phyloP scores from a whole-genome alignment of 2,113 vertebrate species.

The Parus major region DNA sequence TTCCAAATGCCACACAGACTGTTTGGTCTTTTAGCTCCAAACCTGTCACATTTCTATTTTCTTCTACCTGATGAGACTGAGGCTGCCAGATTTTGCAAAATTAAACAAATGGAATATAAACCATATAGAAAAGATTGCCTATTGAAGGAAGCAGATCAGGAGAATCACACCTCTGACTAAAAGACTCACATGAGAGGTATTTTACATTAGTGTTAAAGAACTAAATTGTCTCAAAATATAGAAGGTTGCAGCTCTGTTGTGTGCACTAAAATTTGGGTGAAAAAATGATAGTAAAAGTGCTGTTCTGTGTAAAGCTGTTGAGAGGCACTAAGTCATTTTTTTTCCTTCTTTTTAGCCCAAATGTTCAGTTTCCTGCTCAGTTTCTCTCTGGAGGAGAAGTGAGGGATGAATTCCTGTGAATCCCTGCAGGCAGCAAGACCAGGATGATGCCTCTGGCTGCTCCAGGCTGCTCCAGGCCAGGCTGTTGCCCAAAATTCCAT shows the following conservation, averaged over 20 bases:
- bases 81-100: not conserved
- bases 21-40: not conserved
- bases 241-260: not conserved
- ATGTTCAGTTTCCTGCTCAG: not conserved
- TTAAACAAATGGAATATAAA: not conserved
- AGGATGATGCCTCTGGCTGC: rapidly evolving
- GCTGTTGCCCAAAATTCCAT: not conserved
- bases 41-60: not conserved
- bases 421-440: not conserved
- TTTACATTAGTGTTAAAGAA: not conserved
- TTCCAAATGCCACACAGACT: not conserved
- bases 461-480: not conserved
- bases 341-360: not conserved
- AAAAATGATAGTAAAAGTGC: not conserved
- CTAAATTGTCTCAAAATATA: not conserved
- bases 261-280: not conserved
- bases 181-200: not conserved
- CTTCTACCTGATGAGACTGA: not conserved
- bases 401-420: not conserved
- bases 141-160: not conserved
- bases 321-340: not conserved
- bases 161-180: not conserved
- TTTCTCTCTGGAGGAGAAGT: not conserved
- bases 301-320: not conserved
- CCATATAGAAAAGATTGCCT: not conserved